Evolutionary conservation across 2,113 vertebrate species (phyloP), one percentile per base, ranked within the genome.

Genomic region (Gulo gulo): DNA sequence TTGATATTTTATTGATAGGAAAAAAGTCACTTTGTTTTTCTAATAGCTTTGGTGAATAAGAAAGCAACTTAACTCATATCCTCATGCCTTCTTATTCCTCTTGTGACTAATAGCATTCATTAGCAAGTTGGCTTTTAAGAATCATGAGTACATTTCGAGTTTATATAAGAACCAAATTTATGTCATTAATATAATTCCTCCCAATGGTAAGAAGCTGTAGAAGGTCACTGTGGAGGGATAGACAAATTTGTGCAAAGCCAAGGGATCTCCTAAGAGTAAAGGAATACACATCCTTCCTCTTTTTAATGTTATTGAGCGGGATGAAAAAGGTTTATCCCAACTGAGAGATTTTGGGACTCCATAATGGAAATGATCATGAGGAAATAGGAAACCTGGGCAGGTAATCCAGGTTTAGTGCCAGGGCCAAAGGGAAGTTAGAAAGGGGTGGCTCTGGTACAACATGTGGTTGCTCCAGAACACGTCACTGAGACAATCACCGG

Each of bases 171-270:
- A 79, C 36, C 3, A 94, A 84, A 92, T 96, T 96, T 93, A 92
- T 97, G 21, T 92, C n/a, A 93, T 96, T 97, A 94, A 94, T 92
- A 97, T 92, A 73, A 79, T 61, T 83, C 3, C 4, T 73, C 61
- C 2, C 80, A 73, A 67, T 80, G 55, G n/a, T 65, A 97, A 84
- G n/a, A 71, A 92, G 83, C 14, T 57, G 21, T 55, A 94, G 52
- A 94, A 90, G 21, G 59, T 87, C 55, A 71, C n/a, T 87, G 0
- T 71, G 24, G 9, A 55, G 15, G 34, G 29, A 50, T 7, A 71
- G 67, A 78, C 6, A 94, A n/a, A 45, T 74, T 82, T 91, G 5
- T 93, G 2, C 5, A 95, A 93, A 93, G 18, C 36, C 55, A 81
- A 59, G 15, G 6, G 31, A 52, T 84, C 57, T 81, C 21, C 14